Evolutionary conservation across 2,113 vertebrate species (phyloP), one percentile per base, ranked within the genome.

Genomic region (Pygoscelis antarcticus): DNA sequence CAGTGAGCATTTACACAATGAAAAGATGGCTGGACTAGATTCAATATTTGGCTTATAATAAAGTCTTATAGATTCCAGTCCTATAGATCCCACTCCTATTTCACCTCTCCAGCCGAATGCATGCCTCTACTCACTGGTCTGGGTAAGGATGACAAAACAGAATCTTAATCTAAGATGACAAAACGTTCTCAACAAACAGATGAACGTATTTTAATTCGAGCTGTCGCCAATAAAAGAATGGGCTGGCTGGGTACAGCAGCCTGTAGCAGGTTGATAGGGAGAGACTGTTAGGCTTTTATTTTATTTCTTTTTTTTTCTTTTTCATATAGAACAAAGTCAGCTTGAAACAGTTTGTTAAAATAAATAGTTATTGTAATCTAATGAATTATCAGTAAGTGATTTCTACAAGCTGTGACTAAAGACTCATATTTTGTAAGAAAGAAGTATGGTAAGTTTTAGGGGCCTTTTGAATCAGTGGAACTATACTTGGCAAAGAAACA

Each of bases 171-270:
- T 88, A 95, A 97, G 57, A 30, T 95, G 91, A 96, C 92, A 94
- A 98, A 96, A 94, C 78, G 60, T 91, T 97, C 94, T 71, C 83
- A 90, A 80, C 88, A 97, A 95, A 95, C 83, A 93, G 83, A 96
- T 61, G 89, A 97, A 89, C 6, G 6, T 94, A 79, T 94, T 98
- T 97, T 97, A 97, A 96, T 97, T 92, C 4, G 47, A 49, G 34
- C 55, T 83, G 47, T 92, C 13, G 2, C 54, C 52, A 93, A 18
- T 87, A 69, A 93, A 92, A 96, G 55, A 95, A 96, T 89, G 57
- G 84, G 29, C 64, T 96, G 44, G 16, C 49, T 55, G 60, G 54
- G 44, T 89, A 76, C 52, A 95, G 54, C 90, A 83, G 95, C 88
- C 51, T 94, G 96, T 80, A 38, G 74, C 23, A 79, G 36, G 49